Base-by-base conservation (phyloP, 2,113 vertebrate species). In the Himantopus leucocephalus region DNA sequence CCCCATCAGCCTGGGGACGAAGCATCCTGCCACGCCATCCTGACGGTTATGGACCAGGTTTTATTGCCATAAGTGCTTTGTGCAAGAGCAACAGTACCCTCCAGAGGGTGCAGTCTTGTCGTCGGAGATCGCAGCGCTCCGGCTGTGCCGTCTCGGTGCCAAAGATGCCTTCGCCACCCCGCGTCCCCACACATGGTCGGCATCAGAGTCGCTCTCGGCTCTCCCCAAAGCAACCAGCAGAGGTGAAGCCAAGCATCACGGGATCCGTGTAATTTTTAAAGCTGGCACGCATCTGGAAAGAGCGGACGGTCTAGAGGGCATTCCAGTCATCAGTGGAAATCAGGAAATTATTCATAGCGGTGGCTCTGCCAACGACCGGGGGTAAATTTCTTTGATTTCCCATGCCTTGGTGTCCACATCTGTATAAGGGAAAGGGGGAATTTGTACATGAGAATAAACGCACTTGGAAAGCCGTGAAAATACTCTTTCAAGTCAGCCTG, bases 401-500 rank as follows among this genome's bases (percentile, higher is more conserved):
- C 92, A 87, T 92, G 96, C 91, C 88, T 95, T 9, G 5, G 47
- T 32, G 56, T 96, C 95, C 96, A 96, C 96, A 96, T 96, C 88
- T 96, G 92, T 93, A 92, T 34, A 24, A 83, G 60, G 77, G 79
- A 10, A 59, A 73, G 64, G 79, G 87, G 85, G 92, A n/a, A 37
- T 43, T 85, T 6, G 2, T 82, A 21, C 81, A 73, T 62, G 90
- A 88, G 92, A 92, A 91, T 88, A 86, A 88, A 95, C 11, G 29
- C 35, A 1, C 88, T 95, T 60, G 88, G 95, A 94, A 72, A 95
- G 88, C 96, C 85, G 41, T 95, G 96, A 95, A 92, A 95, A 80
- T 62, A 27, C 85, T 67, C 96, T 97, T 96, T 96, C 94, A 94
- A 97, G 95, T 96, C 88, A 93, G 95, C 82, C 94, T 95, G 95